phyloP scores from a whole-genome alignment of 2,888 invertebrate species.

The Gortyna flavago region DNA sequence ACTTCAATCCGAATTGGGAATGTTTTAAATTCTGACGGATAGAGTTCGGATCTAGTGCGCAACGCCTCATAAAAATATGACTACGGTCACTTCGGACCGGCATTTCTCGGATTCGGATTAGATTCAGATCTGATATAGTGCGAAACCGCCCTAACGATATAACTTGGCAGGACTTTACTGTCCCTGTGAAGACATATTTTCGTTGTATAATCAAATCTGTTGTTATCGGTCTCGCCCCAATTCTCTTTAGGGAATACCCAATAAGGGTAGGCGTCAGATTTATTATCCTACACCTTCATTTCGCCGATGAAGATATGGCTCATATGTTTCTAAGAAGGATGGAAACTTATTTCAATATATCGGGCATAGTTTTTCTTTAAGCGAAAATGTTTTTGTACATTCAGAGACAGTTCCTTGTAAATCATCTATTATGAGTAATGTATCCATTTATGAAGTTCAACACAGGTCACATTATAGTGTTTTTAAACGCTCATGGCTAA shows the following conservation, averaged over 20 bases:
- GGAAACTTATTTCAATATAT: conserved; percentile 11
- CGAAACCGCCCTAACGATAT: no score
- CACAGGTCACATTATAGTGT: background rate
- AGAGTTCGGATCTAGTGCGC: no score
- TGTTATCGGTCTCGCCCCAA: conserved; percentile 16
- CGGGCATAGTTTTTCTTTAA: background rate
- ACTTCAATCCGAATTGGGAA: no score
- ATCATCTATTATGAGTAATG: background rate
- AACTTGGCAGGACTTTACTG: conserved; percentile 26
- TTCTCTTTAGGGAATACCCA: conserved; percentile 26
- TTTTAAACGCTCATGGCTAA: background rate
- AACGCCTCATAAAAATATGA: no score
- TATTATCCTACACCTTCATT: conserved; percentile 38
- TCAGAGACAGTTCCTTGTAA: background rate
- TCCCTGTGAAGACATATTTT: conserved; percentile 21
- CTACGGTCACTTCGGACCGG: no score
- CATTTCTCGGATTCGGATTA: no score
- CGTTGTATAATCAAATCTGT: background rate
- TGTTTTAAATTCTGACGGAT: no score
- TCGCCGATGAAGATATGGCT: conserved; percentile 26
- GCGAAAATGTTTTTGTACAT: background rate
- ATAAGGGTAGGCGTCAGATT: conserved; percentile 27
- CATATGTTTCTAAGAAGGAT: conserved; percentile 12
- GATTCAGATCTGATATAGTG: no score
- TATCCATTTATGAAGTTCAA: background rate